These are phyloP conservation scores for Jordanella pulchra DNA, from an alignment of 2,797 vertebrate species.

Conservation along the genomic window DNA sequence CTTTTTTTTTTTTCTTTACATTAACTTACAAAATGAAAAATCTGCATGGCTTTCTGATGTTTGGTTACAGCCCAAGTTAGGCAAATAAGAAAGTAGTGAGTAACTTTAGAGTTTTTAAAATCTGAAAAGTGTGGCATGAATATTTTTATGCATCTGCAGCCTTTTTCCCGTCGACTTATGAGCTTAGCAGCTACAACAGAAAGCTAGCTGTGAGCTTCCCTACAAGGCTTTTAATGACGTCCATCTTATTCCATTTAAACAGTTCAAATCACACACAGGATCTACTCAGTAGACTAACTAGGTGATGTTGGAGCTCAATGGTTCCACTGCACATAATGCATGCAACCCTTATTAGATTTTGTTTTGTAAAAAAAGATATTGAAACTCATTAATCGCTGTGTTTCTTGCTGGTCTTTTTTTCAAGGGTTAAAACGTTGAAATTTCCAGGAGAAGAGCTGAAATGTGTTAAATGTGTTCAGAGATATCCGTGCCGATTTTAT, in stretches of 20 bases:
- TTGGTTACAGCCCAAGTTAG: no score
- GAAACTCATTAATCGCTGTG: background rate
- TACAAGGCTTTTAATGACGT: no score
- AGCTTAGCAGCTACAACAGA: no score
- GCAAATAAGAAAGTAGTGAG: no score
- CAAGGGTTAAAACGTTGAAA: background rate
- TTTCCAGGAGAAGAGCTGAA: background rate
- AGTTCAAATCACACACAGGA: background rate
- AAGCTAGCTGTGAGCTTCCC: no score
- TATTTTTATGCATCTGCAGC: background rate
- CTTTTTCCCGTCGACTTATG: background rate
- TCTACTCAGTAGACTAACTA: background rate
- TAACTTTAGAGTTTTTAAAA: background rate
- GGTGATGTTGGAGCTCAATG: background rate
- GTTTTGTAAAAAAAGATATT: background rate
- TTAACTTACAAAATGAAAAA: background rate
- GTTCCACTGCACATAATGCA: background rate
- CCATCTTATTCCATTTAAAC: no score
- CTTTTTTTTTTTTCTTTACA: background rate
- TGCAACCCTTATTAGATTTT: background rate
- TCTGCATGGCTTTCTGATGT: no score
- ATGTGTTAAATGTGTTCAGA: no score
- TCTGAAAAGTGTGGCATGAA: background rate
- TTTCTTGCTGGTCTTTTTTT: no score
- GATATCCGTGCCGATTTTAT: background rate